Conservation (phyloP, 2,888 invertebrate genomes). For the Blomia tropicalis region DNA sequence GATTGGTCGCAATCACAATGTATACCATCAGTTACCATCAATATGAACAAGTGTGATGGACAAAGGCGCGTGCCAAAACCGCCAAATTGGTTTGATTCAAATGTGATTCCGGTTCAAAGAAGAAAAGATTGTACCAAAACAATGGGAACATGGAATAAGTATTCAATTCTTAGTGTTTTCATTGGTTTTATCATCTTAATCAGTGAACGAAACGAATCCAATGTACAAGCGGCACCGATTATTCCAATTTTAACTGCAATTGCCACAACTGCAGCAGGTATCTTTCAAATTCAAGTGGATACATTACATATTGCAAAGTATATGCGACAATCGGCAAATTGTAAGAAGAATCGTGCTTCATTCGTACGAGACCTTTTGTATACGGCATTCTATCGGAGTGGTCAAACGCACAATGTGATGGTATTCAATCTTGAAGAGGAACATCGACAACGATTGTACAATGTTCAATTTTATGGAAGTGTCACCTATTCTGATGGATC, state of each 20-base stretch:
- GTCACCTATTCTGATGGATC: conserved; percentile 15
- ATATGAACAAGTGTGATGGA: no score
- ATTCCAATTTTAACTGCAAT: conserved; percentile 20
- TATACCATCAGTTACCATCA: no score
- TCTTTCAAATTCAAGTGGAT: conserved; percentile 17
- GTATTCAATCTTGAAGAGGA: conserved; percentile 23
- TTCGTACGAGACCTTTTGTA: conserved; percentile 21
- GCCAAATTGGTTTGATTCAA: no score
- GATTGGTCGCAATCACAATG: not conserved
- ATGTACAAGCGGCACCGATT: conserved; percentile 6
- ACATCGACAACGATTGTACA: conserved; percentile 9
- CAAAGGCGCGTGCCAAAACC: no score
- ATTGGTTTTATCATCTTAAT: not conserved
- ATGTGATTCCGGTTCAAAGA: no score
- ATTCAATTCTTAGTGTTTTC: not conserved
- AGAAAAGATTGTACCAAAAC: no score
- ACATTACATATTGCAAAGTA: conserved; percentile 18
- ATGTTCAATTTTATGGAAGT: conserved; percentile 19
- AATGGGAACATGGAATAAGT: not conserved
- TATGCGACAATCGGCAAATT: conserved; percentile 3
- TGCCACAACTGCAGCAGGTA: not conserved
- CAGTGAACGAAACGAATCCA: not conserved
- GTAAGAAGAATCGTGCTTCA: conserved; percentile 16
- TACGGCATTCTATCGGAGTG: conserved; percentile 20
- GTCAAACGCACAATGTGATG: conserved; percentile 19